Evolutionary conservation across 1,140 invertebrate species (phyloP), one percentile per base, ranked within the genome.

Genomic region (Brachionus rotundiformis): DNA sequence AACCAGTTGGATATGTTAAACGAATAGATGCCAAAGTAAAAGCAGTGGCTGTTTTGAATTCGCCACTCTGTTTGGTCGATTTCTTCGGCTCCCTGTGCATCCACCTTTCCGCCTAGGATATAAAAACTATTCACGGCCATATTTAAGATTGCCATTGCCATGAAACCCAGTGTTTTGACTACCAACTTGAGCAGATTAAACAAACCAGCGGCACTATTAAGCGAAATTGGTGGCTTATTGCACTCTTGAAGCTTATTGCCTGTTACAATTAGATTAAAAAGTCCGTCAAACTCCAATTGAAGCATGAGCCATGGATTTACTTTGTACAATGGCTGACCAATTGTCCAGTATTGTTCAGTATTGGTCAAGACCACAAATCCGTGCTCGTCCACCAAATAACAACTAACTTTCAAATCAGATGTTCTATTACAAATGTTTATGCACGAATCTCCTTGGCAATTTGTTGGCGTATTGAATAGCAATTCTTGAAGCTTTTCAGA

Each of bases 281-380:
- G 44, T 36, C 76, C 76, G 5, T 79, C 76, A 19, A 79, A 29
- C 29, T 79, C 76, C 13, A 79, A 27, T 39, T 79, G 76, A n/a
- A 79, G 19, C 76, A 79, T 79, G 6, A 79, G 49, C 76, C 76
- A 79, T 8, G 76, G 76, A 16, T 79, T 79, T 36, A 79, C 47
- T 39, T 79, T 79, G 47, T 79, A 79, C 23, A 79, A 63, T 23
- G 76, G 76, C 44, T 79, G 76, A 39, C 76, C 76, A 3, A 79
- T 63, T 10, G 47, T 47, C 29, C 13, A 39, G 29, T 54, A 79
- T 7, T 33, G 54, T 19, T 79, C 76, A 6, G 29, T 79, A 23
- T 79, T 79, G 23, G 44, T 54, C 76, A 79, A 47, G 31, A 79
- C 19, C 44, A 79, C 76, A 79, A 79, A 36, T 33, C 76, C 76